These are phyloP conservation scores for Drosophila koepferae DNA, from an alignment of 2,888 invertebrate genomes.

Conservation along the genomic window DNA sequence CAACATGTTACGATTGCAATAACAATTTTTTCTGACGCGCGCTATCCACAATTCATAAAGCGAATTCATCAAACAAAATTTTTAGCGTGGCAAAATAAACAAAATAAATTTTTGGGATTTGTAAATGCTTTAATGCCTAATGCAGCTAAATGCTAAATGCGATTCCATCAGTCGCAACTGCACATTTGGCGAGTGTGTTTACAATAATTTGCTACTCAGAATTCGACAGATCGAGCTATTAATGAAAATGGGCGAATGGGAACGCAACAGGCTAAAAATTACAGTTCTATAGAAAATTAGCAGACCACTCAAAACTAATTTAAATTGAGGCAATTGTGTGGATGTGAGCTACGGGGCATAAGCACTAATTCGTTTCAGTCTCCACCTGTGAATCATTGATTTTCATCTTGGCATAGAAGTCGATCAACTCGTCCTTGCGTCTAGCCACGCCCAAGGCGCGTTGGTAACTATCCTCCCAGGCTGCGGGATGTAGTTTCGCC, in stretches of 20 bases:
- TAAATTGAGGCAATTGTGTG: constrained; percentile 15
- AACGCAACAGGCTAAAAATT: constrained; percentile 28
- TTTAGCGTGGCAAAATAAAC: constrained; percentile 61
- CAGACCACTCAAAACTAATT: constrained; percentile 13
- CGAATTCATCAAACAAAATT: constrained; percentile 68
- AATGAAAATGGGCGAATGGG: constrained; percentile 34
- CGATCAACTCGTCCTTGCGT: constrained; percentile 49
- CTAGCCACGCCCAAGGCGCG: constrained; percentile 54
- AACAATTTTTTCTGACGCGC: constrained; percentile 17
- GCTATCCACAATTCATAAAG: constrained; percentile 34
- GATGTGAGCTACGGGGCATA: background rate
- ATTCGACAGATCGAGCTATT: constrained; percentile 52
- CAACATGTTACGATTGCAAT: constrained; percentile 12
- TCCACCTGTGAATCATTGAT: constrained; percentile 17
- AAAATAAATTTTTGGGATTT: constrained; percentile 49
- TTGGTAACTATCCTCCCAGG: constrained; percentile 68
- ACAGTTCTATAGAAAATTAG: constrained; percentile 20
- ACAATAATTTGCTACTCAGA: constrained; percentile 56
- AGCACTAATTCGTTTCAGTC: background rate
- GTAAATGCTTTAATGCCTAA: constrained; percentile 52
- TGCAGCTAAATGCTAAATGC: constrained; percentile 45
- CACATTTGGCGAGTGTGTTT: constrained; percentile 53
- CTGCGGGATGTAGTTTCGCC: constrained; percentile 53
- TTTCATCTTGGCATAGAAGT: constrained; percentile 50
- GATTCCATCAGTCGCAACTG: constrained; percentile 50